A percentile compares a stretch with the other conserved stretches of the same genome.
Evolutionary conservation across 2,113 vertebrate genomes (phyloP).

Genomic region (Ceyx cyanopectus): DNA sequence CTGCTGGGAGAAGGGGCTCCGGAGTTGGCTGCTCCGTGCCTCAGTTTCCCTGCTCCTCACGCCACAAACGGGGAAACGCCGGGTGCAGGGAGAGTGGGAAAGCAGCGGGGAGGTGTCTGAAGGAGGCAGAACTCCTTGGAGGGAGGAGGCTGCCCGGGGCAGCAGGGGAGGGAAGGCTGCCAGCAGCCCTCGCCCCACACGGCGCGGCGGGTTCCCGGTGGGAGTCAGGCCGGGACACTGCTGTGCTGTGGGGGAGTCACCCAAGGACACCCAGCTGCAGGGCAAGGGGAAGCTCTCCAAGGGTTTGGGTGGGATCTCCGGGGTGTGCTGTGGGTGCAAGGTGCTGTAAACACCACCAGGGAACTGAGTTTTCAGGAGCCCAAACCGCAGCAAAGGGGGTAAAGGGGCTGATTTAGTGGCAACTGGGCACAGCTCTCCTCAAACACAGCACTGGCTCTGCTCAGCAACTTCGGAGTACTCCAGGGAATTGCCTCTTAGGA

Average conservation of each 20-base stretch:
- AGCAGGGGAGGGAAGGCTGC: not conserved
- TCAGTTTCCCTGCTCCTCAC: not conserved
- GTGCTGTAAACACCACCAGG: not conserved
- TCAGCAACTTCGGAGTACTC: not conserved
- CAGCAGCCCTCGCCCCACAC: conserved; percentile 12
- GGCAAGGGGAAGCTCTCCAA: not conserved
- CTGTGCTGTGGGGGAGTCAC: not conserved
- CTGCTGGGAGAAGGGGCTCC: not conserved
- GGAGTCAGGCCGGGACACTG: not conserved
- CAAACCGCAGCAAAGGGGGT: not conserved
- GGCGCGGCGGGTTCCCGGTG: not conserved
- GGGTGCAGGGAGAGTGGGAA: not conserved
- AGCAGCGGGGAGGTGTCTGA: not conserved
- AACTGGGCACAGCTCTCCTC: not conserved
- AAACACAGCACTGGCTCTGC: not conserved
- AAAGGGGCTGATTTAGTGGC: not conserved
- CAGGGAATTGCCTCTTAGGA: not conserved
- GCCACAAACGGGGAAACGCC: fast-evolving
- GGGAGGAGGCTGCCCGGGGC: not conserved
- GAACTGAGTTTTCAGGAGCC: not conserved
- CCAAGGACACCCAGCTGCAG: not conserved
- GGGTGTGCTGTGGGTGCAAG: fast-evolving
- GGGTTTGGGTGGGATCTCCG: not conserved
- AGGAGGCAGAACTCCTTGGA: fast-evolving
- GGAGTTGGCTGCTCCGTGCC: not conserved